Evolutionary conservation across 2,888 invertebrate species (phyloP).

Genomic region (Sepioteuthis lessoniana): DNA sequence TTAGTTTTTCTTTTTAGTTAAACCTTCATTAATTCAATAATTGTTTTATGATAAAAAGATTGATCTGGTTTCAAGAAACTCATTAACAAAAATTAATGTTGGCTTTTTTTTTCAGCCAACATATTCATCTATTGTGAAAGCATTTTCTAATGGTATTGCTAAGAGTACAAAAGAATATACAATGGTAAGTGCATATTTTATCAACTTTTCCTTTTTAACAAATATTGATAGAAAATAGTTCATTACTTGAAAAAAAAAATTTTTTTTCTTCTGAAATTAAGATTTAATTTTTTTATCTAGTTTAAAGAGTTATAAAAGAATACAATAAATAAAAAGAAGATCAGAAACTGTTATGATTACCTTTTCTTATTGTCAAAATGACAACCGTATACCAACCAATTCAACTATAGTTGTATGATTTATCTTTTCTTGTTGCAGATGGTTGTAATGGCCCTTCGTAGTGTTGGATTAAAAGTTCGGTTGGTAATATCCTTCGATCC

Average conservation of each 20-base stretch:
- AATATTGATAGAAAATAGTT: neutral
- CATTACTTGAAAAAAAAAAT: neutral
- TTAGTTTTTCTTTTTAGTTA: too few relatives aligned
- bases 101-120: neutral
- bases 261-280: neutral
- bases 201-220: neutral
- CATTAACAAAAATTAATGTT: neutral
- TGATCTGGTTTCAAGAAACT: too few relatives aligned
- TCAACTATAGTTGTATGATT: neutral
- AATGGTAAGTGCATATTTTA: constrained; percentile 8
- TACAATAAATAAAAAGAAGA: too few relatives aligned
- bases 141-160: neutral
- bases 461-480: constrained; percentile 14
- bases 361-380: too few relatives aligned
- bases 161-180: constrained; percentile 38
- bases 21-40: too few relatives aligned
- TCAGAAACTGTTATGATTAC: accelerated
- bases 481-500: constrained; percentile 42
- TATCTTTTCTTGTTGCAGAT: neutral
- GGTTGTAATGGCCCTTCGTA: constrained; percentile 34
- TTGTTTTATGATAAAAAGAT: too few relatives aligned
- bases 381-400: too few relatives aligned
- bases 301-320: too few relatives aligned
- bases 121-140: neutral
- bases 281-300: neutral